These are phyloP conservation scores for Tuberolachnus salignus DNA, from an alignment of 2,888 invertebrate species.

Conservation along the genomic window DNA sequence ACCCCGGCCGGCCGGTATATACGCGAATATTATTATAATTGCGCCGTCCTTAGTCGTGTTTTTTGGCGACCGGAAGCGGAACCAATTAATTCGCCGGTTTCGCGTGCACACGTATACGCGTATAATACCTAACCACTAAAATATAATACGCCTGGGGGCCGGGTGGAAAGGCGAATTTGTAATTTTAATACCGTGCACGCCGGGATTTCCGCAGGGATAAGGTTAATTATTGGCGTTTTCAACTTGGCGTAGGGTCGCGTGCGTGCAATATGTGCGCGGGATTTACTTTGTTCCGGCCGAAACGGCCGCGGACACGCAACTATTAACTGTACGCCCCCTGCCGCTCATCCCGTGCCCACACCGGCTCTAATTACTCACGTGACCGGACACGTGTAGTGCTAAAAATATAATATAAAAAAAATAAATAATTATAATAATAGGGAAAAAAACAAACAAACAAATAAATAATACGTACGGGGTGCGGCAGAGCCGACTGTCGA, in stretches of 20 bases:
- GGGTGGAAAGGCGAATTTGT: too few species aligned
- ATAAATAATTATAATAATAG: too few species aligned
- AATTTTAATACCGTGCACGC: conserved; percentile 21
- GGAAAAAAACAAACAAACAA: too few species aligned
- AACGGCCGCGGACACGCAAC: conserved; percentile 14
- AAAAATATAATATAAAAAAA: too few species aligned
- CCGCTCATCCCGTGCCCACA: neutral
- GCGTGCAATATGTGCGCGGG: neutral
- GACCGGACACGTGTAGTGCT: too few species aligned
- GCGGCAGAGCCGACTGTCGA: too few species aligned
- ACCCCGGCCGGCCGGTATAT: neutral
- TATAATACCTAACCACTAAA: conserved; percentile 3
- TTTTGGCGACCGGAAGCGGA: conserved; percentile 15
- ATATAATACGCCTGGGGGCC: too few species aligned
- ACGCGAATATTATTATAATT: too few species aligned
- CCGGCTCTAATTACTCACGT: conserved; percentile 19
- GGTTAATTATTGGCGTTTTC: conserved; percentile 27
- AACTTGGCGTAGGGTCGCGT: neutral
- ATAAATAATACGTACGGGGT: too few species aligned
- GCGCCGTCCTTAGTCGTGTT: neutral
- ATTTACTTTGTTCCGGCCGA: neutral
- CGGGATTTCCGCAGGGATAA: conserved; percentile 18
- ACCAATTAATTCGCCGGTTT: conserved; percentile 36
- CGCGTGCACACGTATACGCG: neutral
- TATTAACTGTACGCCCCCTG: too few species aligned